Evolutionary conservation across 2,113 vertebrate species (phyloP).

Genomic region (Python bivittatus): DNA sequence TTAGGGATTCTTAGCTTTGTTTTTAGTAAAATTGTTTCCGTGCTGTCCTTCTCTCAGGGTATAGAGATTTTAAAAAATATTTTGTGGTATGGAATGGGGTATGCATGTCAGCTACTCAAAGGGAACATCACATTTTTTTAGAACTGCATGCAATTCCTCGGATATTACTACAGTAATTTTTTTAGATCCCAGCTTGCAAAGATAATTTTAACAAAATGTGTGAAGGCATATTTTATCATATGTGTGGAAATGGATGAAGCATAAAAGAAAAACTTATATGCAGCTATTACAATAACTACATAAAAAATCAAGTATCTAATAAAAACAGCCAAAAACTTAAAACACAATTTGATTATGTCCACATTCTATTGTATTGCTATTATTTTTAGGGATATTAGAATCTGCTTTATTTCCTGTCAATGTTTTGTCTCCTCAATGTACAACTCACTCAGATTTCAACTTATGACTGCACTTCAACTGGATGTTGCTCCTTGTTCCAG

Average conservation of each 20-base stretch:
- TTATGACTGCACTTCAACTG: background rate
- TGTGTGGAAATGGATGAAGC: background rate
- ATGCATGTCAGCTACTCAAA: background rate
- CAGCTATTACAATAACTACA: background rate
- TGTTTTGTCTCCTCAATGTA: background rate
- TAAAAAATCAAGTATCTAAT: background rate
- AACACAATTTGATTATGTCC: background rate
- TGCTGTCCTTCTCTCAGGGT: background rate
- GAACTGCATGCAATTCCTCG: background rate
- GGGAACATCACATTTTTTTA: background rate
- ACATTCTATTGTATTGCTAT: background rate
- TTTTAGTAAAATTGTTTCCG: background rate
- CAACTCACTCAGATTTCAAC: background rate
- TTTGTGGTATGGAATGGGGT: background rate
- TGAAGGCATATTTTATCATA: background rate
- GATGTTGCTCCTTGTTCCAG: background rate
- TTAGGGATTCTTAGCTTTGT: background rate
- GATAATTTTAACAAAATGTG: background rate
- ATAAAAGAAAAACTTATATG: background rate
- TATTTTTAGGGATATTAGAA: background rate
- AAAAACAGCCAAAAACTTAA: background rate
- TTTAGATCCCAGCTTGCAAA: background rate
- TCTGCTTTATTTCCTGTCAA: background rate
- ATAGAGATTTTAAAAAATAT: background rate
- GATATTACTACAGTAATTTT: background rate